phyloP scores from a whole-genome alignment of 1,140 invertebrate genomes.

The Pseudobourletiella spinata region DNA sequence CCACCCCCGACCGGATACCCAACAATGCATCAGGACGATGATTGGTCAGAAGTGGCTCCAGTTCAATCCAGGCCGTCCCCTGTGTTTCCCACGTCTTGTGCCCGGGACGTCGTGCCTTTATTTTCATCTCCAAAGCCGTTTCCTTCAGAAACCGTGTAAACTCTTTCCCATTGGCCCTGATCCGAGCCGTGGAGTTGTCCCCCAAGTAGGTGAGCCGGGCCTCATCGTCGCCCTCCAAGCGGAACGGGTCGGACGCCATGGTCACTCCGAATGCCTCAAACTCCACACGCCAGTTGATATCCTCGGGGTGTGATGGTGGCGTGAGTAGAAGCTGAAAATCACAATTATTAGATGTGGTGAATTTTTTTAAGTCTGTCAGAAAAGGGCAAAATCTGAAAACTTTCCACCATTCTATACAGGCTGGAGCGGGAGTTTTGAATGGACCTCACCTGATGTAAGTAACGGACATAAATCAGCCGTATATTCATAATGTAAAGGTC shows the following conservation, averaged over 20 bases:
- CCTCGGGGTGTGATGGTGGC: too few relatives aligned
- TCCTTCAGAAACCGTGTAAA: conserved; percentile 8
- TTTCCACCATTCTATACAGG: too few relatives aligned
- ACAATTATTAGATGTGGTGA: too few relatives aligned
- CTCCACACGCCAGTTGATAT: conserved; percentile 7
- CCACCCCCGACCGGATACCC: not conserved
- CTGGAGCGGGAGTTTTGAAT: too few relatives aligned
- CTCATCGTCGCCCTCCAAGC: not conserved
- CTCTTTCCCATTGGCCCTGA: conserved; percentile 10
- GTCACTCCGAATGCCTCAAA: conserved; percentile 17
- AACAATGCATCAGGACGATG: too few relatives aligned
- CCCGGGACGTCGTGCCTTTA: not conserved
- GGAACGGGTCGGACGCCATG: conserved; percentile 22
- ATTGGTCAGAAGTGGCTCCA: not conserved
- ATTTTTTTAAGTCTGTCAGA: too few relatives aligned
- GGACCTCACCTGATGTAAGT: conserved; percentile 19
- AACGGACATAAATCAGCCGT: conserved; percentile 13
- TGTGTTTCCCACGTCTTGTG: not conserved
- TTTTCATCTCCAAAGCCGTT: not conserved
- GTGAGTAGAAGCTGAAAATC: too few relatives aligned
- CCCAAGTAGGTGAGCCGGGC: conserved; percentile 18
- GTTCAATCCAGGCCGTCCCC: not conserved
- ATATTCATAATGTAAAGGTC: conserved; percentile 30
- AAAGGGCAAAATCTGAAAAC: too few relatives aligned
- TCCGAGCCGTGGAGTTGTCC: conserved; percentile 27